Conservation (phyloP, 2,797 vertebrate genomes). For the Galaxias olidus region DNA sequence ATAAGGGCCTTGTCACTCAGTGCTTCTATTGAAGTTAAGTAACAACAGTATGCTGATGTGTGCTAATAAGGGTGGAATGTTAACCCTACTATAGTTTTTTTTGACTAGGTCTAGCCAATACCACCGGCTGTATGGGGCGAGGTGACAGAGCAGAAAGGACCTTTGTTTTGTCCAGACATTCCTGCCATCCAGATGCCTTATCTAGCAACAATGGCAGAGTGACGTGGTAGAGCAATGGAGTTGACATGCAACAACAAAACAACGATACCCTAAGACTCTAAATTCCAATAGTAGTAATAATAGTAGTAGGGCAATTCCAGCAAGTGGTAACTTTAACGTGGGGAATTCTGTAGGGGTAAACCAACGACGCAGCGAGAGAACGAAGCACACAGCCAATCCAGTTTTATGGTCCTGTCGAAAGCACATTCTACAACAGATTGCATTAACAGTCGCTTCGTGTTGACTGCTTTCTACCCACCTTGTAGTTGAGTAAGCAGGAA, state of each 20-base stretch:
- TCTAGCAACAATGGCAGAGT: conserved; percentile 29
- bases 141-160: conserved; percentile 50
- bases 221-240: conserved; percentile 36
- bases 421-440: too few relatives aligned
- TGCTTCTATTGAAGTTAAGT: conserved; percentile 5
- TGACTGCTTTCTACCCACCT: not conserved
- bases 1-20: conserved; percentile 11
- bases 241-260: not conserved
- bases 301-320: not conserved
- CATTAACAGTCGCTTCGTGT: too few relatives aligned
- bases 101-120: conserved; percentile 5
- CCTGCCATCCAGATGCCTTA: conserved; percentile 49
- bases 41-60: conserved; percentile 11
- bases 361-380: not conserved
- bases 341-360: not conserved
- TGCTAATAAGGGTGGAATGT: conserved; percentile 35
- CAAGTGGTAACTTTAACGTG: not conserved
- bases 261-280: not conserved
- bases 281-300: too few relatives aligned
- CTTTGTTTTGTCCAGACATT: conserved; percentile 45
- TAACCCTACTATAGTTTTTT: conserved; percentile 17
- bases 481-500: not conserved
- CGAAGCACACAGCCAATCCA: not conserved
- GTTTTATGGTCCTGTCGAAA: not conserved
- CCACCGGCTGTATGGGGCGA: conserved; percentile 21